phyloP scores from a whole-genome alignment of 2,888 invertebrate genomes.

The Callinectes sapidus region DNA sequence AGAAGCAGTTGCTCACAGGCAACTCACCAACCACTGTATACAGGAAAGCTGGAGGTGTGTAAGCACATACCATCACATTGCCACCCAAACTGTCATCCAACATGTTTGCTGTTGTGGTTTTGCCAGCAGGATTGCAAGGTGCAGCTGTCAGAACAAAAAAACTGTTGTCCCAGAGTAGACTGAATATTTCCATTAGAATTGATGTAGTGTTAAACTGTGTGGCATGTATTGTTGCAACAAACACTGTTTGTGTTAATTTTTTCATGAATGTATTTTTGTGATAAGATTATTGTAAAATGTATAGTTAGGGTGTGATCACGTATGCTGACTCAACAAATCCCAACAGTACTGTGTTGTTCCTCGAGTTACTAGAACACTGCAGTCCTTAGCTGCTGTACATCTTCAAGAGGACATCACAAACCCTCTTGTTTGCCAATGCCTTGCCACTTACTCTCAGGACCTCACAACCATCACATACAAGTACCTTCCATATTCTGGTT shows the following conservation, averaged over 20 bases:
- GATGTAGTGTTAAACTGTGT: too few relatives aligned
- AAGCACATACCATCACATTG: too few relatives aligned
- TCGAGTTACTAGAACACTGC: slow-evolving; percentile 84
- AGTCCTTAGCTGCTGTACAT: slow-evolving; percentile 81
- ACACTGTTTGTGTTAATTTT: not conserved
- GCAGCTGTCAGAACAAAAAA: too few relatives aligned
- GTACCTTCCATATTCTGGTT: slow-evolving; percentile 90
- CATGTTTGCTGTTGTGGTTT: too few relatives aligned
- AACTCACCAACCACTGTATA: too few relatives aligned
- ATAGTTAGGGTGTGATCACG: not conserved
- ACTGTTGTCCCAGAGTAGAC: too few relatives aligned
- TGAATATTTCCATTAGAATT: too few relatives aligned
- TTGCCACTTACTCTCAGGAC: slow-evolving; percentile 87
- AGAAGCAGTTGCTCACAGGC: too few relatives aligned
- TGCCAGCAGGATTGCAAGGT: too few relatives aligned
- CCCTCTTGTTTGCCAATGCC: slow-evolving; percentile 83
- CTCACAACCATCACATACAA: slow-evolving; percentile 95
- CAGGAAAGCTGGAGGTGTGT: too few relatives aligned
- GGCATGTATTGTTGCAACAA: too few relatives aligned
- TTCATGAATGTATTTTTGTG: not conserved
- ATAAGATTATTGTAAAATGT: not conserved
- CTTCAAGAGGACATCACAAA: slow-evolving; percentile 78
- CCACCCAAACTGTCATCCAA: too few relatives aligned
- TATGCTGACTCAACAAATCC: not conserved
- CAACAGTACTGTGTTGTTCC: slow-evolving; percentile 86